Percentiles rank a stretch among this genome's conserved stretches.
Evolutionary conservation across 2,113 vertebrate species (phyloP).

Genomic region (Vulpes lagopus): DNA sequence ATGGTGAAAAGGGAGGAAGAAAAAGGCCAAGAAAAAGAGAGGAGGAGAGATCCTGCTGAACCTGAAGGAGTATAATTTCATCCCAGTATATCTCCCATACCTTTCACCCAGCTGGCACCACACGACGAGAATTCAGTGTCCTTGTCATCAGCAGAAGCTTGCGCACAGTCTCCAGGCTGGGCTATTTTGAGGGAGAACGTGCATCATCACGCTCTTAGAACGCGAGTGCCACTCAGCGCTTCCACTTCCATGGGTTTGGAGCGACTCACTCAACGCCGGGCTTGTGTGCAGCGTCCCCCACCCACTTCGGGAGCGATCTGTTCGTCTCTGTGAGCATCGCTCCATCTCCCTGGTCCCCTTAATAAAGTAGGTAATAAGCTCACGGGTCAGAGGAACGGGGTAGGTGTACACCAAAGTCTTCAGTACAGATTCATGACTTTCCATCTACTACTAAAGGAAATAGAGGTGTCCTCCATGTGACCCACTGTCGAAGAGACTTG

Average conservation of each 20-base stretch:
- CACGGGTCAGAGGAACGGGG: background rate
- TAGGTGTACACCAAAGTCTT: background rate
- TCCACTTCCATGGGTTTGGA: background rate
- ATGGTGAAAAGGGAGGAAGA: background rate
- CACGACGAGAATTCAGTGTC: background rate
- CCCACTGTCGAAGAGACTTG: background rate
- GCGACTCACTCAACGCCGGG: background rate
- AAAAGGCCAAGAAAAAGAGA: background rate
- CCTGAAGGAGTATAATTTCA: background rate
- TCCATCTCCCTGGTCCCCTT: background rate
- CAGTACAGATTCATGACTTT: background rate
- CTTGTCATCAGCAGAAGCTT: background rate
- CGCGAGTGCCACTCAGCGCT: background rate
- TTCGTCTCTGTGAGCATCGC: background rate
- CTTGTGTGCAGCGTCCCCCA: too few relatives aligned
- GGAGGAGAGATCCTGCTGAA: background rate
- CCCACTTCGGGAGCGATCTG: too few relatives aligned
- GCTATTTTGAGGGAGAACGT: background rate
- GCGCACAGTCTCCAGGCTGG: background rate
- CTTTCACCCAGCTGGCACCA: conserved; percentile 51
- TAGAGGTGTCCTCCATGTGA: background rate
- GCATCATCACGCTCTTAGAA: background rate
- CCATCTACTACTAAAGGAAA: background rate
- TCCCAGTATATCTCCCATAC: background rate
- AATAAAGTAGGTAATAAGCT: background rate